Evolutionary conservation across 1,140 invertebrate species (phyloP), one percentile per base, ranked within the genome.

Genomic region (Hycleus phaleratus): DNA sequence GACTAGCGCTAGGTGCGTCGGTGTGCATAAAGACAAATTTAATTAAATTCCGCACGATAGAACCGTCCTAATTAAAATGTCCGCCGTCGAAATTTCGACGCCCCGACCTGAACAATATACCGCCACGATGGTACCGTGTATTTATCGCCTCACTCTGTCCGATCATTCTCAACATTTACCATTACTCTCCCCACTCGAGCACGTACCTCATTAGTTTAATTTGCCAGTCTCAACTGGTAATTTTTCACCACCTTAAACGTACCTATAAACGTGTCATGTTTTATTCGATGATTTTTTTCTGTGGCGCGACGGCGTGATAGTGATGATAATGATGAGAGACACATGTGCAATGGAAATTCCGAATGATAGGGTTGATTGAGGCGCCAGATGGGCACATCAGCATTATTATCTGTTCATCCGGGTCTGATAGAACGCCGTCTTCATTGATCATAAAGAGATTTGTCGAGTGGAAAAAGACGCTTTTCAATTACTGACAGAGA

Each of bases 341-440:
- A 32, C 7, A 32, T 32, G 32, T 32, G 32, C 32, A 32, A 32
- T 32, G 4, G 32, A 32, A 32, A 32, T 32, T 5, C 32, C 4
- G 32, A 32, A 32, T 32, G 32, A 59, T 44, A 60, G 58, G 59
- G 57, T 58, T 61, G 62, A 63, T 63, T 63, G 62, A 59, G 61
- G 62, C 62, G 55, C 58, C 62, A 63, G 62, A 63, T 63, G 62
- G 62, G 59, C 59, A 60, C 60, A 63, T 63, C 62, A 63, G 49
- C 52, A 57, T 63, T 63, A 63, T 63, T 63, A 63, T 63, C 62
- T 63, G 55, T 60, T 63, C 62, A 63, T 63, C 62, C 59, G 62
- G 55, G 43, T 58, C 52, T 63, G 62, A 63, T 59, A 42, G 51
- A 57, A 61, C 58, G 49, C 60, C 62, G 49, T 63, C 62, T 57